phyloP scores from a whole-genome alignment of 2,113 vertebrate genomes.

The Mesembrinibis cayennensis region DNA sequence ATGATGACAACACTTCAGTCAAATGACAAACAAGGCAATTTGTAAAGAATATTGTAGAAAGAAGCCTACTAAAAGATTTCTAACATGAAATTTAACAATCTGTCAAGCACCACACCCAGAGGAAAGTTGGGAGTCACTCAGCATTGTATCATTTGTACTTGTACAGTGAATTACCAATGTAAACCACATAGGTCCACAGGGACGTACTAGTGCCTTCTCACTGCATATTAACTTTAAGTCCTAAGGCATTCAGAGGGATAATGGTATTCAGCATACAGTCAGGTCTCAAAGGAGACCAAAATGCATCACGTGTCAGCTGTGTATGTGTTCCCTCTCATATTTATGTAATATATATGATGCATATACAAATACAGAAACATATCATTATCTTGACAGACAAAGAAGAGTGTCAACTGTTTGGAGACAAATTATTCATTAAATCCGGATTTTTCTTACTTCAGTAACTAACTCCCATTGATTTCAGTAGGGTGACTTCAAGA shows the following conservation, averaged over 20 bases:
- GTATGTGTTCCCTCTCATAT: background rate
- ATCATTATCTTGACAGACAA: background rate
- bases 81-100: slow-evolving; percentile 10
- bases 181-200: slow-evolving; percentile 56
- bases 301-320: background rate
- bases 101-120: slow-evolving; percentile 42
- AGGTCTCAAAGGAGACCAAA: slow-evolving; percentile 63
- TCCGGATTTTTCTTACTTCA: background rate
- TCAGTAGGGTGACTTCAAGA: background rate
- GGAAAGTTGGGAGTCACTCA: background rate
- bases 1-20: background rate
- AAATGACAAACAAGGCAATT: slow-evolving; percentile 6
- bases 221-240: slow-evolving; percentile 62
- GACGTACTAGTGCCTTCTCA: slow-evolving; percentile 50
- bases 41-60: background rate
- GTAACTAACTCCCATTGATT: background rate
- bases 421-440: background rate
- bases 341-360: background rate
- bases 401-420: background rate
- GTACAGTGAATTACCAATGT: slow-evolving; percentile 57
- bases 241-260: slow-evolving; percentile 58
- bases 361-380: background rate
- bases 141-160: slow-evolving; percentile 20
- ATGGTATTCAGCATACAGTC: slow-evolving; percentile 47
- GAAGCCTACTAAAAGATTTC: slow-evolving; percentile 22